phyloP scores from a whole-genome alignment of 2,797 vertebrate species.

The Cetoscarus ocellatus region DNA sequence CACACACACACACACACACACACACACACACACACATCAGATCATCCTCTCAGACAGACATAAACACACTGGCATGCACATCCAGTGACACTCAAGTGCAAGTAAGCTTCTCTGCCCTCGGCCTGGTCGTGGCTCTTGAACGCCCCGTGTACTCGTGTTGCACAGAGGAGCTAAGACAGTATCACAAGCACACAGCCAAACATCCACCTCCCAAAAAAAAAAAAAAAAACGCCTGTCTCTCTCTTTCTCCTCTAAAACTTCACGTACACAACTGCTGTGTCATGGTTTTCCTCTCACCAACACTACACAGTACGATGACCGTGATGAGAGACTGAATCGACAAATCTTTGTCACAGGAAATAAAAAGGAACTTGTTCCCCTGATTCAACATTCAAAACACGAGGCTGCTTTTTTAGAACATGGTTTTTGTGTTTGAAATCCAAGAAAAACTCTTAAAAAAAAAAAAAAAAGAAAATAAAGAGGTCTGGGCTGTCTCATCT shows the following conservation, averaged over 20 bases:
- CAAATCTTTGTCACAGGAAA: slow-evolving; percentile 68
- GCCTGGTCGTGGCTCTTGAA: slow-evolving; percentile 76
- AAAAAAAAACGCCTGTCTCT: not conserved
- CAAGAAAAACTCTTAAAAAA: slow-evolving; percentile 39
- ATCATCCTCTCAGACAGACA: slow-evolving; percentile 74
- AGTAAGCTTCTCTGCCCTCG: slow-evolving; percentile 81
- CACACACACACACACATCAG: slow-evolving; percentile 81
- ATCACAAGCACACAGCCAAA: slow-evolving; percentile 92
- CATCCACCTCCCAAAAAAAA: slow-evolving; percentile 55
- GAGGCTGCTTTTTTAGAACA: slow-evolving; percentile 82
- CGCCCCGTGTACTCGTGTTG: slow-evolving; percentile 77
- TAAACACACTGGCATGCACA: slow-evolving; percentile 73
- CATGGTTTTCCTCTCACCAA: slow-evolving; percentile 75
- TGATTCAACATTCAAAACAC: slow-evolving; percentile 64
- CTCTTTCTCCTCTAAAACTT: slow-evolving; percentile 31
- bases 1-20: slow-evolving; percentile 81
- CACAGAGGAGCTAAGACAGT: slow-evolving; percentile 82
- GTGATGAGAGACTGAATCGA: slow-evolving; percentile 65
- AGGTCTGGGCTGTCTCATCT: slow-evolving; percentile 58
- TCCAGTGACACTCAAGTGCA: slow-evolving; percentile 75
- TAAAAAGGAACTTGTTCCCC: slow-evolving; percentile 55
- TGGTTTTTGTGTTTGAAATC: slow-evolving; percentile 83
- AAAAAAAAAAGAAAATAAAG: slow-evolving; percentile 55
- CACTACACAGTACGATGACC: slow-evolving; percentile 54
- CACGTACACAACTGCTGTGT: slow-evolving; percentile 70